Evolutionary conservation across 1,140 invertebrate species (phyloP).

Genomic region (Brachionus sp.): DNA sequence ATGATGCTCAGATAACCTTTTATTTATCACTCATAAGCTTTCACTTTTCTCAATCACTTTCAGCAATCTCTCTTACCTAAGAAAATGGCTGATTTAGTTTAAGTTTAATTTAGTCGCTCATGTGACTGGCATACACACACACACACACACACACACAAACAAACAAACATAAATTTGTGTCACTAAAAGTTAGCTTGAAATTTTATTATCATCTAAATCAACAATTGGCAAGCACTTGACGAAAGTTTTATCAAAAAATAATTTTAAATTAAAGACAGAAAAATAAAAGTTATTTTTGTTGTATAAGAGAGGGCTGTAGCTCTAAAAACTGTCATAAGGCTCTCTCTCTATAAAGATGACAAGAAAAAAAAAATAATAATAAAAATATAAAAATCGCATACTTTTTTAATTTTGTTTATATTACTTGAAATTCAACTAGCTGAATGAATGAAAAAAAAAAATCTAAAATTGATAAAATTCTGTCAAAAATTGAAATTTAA

Average conservation of each 20-base stretch:
- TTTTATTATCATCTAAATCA: slow-evolving; percentile 12
- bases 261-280: slow-evolving; percentile 43
- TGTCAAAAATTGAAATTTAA: slow-evolving; percentile 1
- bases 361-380: not conserved
- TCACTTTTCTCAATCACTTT: too few relatives aligned
- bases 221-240: slow-evolving; percentile 7
- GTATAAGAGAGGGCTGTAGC: not conserved
- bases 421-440: not conserved
- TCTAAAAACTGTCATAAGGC: slow-evolving; percentile 13
- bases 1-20: too few relatives aligned
- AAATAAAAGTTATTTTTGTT: not conserved
- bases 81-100: too few relatives aligned
- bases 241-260: not conserved
- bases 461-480: not conserved
- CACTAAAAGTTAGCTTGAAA: not conserved
- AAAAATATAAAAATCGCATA: not conserved
- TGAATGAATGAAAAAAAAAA: slow-evolving; percentile 5
- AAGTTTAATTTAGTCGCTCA: too few relatives aligned
- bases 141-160: too few relatives aligned
- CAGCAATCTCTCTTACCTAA: too few relatives aligned
- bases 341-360: not conserved
- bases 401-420: slow-evolving; percentile 29
- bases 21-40: too few relatives aligned
- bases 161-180: slow-evolving; percentile 10
- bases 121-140: too few relatives aligned